Percentiles rank a stretch among this genome's conserved stretches.
phyloP scores from a whole-genome alignment of 2,113 vertebrate species.

The Hippocampus mohnikei region DNA sequence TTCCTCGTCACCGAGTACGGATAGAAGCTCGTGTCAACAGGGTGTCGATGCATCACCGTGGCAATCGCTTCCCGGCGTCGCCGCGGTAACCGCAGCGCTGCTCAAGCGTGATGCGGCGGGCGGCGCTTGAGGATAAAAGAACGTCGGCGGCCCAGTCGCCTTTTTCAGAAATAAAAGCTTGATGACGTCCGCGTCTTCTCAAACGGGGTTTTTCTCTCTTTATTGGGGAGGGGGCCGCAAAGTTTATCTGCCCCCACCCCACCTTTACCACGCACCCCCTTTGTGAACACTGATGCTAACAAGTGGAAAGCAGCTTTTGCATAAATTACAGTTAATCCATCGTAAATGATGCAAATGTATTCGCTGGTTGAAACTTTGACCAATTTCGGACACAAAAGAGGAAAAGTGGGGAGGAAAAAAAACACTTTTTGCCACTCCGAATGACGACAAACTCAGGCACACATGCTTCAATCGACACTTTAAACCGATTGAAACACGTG shows the following conservation, averaged over 20 bases:
- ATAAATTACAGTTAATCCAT: constrained; percentile 77
- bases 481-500: neutral
- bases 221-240: neutral
- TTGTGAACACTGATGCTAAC: constrained; percentile 65
- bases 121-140: constrained; percentile 9
- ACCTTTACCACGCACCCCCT: neutral
- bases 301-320: constrained; percentile 71
- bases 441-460: neutral
- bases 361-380: constrained; percentile 54
- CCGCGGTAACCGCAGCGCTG: neutral
- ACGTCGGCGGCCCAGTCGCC: neutral
- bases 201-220: neutral
- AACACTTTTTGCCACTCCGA: neutral
- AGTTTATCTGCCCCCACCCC: neutral
- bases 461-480: neutral
- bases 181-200: neutral
- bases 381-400: constrained; percentile 17
- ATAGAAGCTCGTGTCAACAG: neutral
- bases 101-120: constrained; percentile 7
- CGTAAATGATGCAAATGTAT: constrained; percentile 76
- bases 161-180: neutral
- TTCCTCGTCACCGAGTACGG: neutral
- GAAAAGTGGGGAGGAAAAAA: neutral
- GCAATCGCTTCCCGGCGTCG: neutral
- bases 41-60: neutral